A percentile compares a stretch with the other conserved stretches of the same genome.
phyloP scores from a whole-genome alignment of 2,888 invertebrate species.

The Hypomecis atomaria region DNA sequence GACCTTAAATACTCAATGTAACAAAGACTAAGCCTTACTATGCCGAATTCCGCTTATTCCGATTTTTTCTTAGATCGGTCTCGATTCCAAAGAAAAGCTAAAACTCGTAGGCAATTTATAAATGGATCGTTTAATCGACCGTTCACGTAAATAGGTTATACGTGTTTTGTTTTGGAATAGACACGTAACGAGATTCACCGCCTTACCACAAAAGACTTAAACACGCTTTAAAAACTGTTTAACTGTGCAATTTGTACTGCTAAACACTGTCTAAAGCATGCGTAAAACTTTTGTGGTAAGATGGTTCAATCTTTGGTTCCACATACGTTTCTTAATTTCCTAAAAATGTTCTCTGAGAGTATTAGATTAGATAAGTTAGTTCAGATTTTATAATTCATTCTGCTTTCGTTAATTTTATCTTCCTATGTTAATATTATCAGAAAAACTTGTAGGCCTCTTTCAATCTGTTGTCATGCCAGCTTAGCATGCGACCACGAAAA shows the following conservation, averaged over 20 bases:
- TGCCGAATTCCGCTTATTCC: neutral
- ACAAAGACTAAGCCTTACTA: too few species aligned
- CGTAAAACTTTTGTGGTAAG: too few species aligned
- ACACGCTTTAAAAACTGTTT: too few species aligned
- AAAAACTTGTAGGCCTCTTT: too few species aligned
- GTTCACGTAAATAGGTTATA: slow-evolving; percentile 71
- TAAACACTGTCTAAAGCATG: too few species aligned
- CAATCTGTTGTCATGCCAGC: too few species aligned
- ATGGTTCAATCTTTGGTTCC: slow-evolving; percentile 26
- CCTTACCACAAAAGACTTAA: too few species aligned
- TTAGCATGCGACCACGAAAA: too few species aligned
- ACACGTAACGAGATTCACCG: slow-evolving; percentile 16
- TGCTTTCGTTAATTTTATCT: slow-evolving; percentile 13
- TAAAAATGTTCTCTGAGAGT: slow-evolving; percentile 7
- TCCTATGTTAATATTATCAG: neutral
- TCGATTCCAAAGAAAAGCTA: neutral
- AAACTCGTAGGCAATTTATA: slow-evolving; percentile 11
- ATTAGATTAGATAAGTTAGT: slow-evolving; percentile 7
- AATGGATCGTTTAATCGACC: slow-evolving; percentile 52
- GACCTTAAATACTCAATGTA: too few species aligned
- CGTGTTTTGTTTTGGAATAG: slow-evolving; percentile 57
- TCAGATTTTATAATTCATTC: neutral
- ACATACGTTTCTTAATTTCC: slow-evolving; percentile 39
- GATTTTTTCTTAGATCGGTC: neutral
- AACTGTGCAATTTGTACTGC: too few species aligned